Evolutionary conservation across 1,140 invertebrate species (phyloP), one percentile per base, ranked within the genome.

Genomic region (Drosophila ficusphila): DNA sequence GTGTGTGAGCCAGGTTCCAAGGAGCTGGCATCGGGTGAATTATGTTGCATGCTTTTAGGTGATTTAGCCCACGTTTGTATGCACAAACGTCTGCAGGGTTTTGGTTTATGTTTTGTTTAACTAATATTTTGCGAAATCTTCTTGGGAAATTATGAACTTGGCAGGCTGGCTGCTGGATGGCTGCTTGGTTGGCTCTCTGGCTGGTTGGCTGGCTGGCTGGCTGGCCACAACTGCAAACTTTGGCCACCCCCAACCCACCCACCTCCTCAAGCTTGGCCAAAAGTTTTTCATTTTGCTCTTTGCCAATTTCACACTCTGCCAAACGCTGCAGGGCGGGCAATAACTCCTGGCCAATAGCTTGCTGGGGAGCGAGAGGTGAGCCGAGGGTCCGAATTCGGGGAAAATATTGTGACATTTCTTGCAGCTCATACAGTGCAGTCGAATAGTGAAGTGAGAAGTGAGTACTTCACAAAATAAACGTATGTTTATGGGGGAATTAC

Each of bases 31-130:
- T 67, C 69, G 44, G 56, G 61, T 89, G 82, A 88, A 82, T 86
- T 86, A 88, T 88, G 77, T 78, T 88, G 83, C 82, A 88, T 82
- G 83, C 82, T 88, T 88, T 88, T 88, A 82, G 82, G 82, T 88
- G 82, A 88, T 89, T 88, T 88, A 88, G 70, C 74, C 58, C 74
- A 78, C 74, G 83, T 76, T 81, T 69, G 78, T 89, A 89, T 89
- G 83, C 82, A 88, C 68, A 88, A 86, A 86, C 82, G 81, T 86
- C 81, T 86, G 81, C 82, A 81, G 72, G 68, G 76, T 76, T 86
- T 89, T 89, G 78, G 51, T 86, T 86, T 86, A 86, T 86, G 82
- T 88, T 82, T 86, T 86, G 82, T 86, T 86, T 86, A 86, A 86
- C 82, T 88, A 86, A 86, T 86, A 86, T 86, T 82, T 86, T 86